Percentiles rank a stretch among this genome's conserved stretches.
These are phyloP conservation scores for Zaprionus bogoriensis DNA, from an alignment of 2,888 invertebrate species.

Conservation along the genomic window DNA sequence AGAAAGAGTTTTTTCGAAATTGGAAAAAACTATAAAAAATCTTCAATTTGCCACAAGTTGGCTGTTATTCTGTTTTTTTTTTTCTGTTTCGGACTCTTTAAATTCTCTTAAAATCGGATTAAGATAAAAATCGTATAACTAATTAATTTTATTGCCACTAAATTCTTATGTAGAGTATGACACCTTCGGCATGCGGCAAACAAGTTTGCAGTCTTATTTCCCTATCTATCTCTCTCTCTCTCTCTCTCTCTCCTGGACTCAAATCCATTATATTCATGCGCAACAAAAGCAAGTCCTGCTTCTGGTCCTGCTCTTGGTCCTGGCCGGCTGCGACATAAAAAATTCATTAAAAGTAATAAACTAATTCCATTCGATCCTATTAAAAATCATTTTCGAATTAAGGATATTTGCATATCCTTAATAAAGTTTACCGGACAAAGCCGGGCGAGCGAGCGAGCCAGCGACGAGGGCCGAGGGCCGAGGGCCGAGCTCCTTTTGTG, in stretches of 20 bases:
- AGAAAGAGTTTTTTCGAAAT: too few species aligned
- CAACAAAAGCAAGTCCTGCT: conserved; percentile 45
- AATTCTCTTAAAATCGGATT: too few species aligned
- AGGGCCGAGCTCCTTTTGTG: conserved; percentile 62
- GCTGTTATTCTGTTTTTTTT: too few species aligned
- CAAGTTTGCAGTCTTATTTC: too few species aligned
- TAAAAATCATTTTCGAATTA: conserved; percentile 83
- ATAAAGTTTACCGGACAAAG: conserved; percentile 71
- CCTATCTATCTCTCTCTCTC: background rate
- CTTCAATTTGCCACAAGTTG: too few species aligned
- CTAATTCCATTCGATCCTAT: conserved; percentile 83
- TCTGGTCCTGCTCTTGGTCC: too few species aligned
- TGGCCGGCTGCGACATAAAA: conserved; percentile 79
- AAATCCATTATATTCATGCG: conserved; percentile 68
- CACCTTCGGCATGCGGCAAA: too few species aligned
- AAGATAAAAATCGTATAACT: too few species aligned
- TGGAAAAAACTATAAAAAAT: too few species aligned
- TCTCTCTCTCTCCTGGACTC: conserved; percentile 12
- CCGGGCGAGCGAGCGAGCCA: conserved; percentile 25
- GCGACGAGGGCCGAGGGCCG: background rate
- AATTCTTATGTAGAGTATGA: too few species aligned
- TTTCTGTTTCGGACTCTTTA: too few species aligned
- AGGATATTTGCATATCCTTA: conserved; percentile 82
- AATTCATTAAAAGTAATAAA: conserved; percentile 83
- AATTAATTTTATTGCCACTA: too few species aligned